Evolutionary conservation across 1,140 invertebrate species (phyloP), one percentile per base, ranked within the genome.

Genomic region (Drusus annulatus): DNA sequence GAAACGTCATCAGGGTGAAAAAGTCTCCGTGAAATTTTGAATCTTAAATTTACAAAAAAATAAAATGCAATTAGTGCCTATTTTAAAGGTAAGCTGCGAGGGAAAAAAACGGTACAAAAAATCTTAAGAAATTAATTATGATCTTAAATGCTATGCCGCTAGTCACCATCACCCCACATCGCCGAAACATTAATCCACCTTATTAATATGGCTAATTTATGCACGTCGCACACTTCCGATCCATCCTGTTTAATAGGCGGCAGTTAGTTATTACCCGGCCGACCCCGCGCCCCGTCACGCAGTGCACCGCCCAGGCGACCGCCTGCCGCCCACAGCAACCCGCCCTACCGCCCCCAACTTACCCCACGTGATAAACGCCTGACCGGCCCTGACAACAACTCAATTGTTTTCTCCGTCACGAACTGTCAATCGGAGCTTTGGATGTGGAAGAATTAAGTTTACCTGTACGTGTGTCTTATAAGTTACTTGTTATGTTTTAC

Each of bases 321-420:
- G 17, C 19, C 60, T 6, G 10, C 54, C 0, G 60, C 60, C 23
- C n/a, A 6, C 60, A 15, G n/a, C 54, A n/a, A 6, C 54, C 7
- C n/a, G n/a, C 54, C 60, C 60, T 63, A 15, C 60, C 6, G 4
- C 60, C 60, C 60, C 25, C 5, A 28, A 28, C 25, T 28, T n/a
- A 23, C 60, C 60, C 31, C 65, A 25, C n/a, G 63, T 69, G 65
- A 69, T 69, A 69, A 69, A 69, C 45, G 65, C 36, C 65, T 36
- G 36, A 19, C 17, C 65, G 7, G n/a, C 36, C 21, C 65, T 45
- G 36, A 45, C 28, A 69, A 69, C 36, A 45, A 69, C 65, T 69
- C 65, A 45, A 69, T 69, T 69, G 65, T 69, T 69, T 50, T 69
- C 17, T 19, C 45, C 65, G 51, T 69, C 65, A 45, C 65, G 31